Conservation (phyloP, 2,888 invertebrate genomes). For the Xestia rhomboidea region DNA sequence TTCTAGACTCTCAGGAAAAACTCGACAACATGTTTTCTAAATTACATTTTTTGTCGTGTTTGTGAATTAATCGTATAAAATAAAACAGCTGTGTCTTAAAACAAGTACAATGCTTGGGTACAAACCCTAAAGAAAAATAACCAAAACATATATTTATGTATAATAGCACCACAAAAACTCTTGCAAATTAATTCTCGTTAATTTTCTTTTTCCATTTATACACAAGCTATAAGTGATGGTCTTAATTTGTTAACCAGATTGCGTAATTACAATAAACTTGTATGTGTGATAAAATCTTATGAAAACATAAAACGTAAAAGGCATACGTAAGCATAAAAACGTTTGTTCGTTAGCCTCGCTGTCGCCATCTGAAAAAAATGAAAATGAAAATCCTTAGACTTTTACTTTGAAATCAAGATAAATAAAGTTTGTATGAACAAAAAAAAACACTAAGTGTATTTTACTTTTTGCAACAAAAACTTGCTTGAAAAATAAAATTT, state of each 20-base stretch:
- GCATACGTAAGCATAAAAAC: not conserved
- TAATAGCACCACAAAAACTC: not conserved
- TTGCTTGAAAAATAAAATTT: not conserved
- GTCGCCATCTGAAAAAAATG: too few species aligned
- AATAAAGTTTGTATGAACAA: not conserved
- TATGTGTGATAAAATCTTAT: slow-evolving; percentile 8
- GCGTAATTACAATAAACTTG: slow-evolving; percentile 20
- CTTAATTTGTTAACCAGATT: slow-evolving; percentile 16
- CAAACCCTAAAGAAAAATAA: not conserved
- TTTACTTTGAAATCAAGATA: slow-evolving; percentile 1
- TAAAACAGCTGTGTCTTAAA: not conserved
- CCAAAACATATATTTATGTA: not conserved
- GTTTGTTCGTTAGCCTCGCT: not conserved
- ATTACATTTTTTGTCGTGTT: slow-evolving; percentile 5
- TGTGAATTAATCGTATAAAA: not conserved
- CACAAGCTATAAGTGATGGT: not conserved
- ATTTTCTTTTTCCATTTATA: slow-evolving; percentile 4
- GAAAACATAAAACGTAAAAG: slow-evolving; percentile 22
- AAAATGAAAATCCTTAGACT: not conserved
- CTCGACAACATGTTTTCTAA: not conserved
- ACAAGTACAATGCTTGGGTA: not conserved
- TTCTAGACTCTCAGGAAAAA: not conserved
- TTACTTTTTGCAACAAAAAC: not conserved
- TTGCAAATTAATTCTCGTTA: too few species aligned
- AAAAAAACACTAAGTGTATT: not conserved